phyloP scores from a whole-genome alignment of 2,113 vertebrate species.

The Callospermophilus lateralis region DNA sequence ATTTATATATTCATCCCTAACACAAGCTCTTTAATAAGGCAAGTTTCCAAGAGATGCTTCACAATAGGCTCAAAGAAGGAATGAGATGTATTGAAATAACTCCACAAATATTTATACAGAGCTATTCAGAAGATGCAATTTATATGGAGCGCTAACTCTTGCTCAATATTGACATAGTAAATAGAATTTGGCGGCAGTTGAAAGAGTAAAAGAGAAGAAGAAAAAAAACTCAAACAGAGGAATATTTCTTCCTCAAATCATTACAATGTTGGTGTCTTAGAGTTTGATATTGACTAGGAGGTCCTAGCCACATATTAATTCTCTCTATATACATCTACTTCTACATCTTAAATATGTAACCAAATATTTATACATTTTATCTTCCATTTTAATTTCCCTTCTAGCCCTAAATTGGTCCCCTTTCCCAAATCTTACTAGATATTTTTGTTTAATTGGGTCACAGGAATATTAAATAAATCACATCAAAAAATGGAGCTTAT shows the following conservation, averaged over 20 bases:
- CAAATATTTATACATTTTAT: not conserved
- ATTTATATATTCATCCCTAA: not conserved
- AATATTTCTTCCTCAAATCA: not conserved
- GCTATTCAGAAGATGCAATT: not conserved
- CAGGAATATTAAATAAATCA: not conserved
- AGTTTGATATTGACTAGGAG: not conserved
- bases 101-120: not conserved
- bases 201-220: not conserved
- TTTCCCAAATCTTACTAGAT: not conserved
- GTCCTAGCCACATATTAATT: not conserved
- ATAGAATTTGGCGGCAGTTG: not conserved
- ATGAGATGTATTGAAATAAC: not conserved
- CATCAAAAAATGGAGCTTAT: not conserved
- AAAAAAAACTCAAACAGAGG: not conserved
- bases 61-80: not conserved
- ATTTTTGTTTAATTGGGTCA: not conserved
- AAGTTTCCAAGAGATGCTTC: not conserved
- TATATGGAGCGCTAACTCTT: not conserved
- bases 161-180: not conserved
- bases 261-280: not conserved
- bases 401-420: not conserved
- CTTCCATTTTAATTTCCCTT: constrained; percentile 20
- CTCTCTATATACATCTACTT: not conserved
- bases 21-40: not conserved
- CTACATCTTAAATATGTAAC: not conserved